phyloP scores from a whole-genome alignment of 2,888 invertebrate species.

The Uloborus plumipes region DNA sequence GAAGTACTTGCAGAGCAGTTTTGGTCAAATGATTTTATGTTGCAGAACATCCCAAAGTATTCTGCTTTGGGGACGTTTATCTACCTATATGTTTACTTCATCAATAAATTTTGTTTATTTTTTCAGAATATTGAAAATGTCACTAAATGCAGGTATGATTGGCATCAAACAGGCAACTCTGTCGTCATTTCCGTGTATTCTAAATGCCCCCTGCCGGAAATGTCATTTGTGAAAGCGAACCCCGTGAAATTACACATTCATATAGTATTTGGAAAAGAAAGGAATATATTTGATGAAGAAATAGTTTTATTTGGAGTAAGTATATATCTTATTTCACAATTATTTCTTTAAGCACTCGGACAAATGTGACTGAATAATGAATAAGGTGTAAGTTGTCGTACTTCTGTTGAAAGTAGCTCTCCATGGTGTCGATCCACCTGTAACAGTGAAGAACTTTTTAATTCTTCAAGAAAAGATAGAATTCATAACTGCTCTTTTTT shows the following conservation, averaged over 20 bases:
- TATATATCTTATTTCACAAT: conserved; percentile 65
- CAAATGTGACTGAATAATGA: neutral
- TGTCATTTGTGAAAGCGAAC: conserved; percentile 84
- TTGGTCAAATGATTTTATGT: no score
- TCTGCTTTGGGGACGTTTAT: no score
- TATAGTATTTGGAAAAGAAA: conserved; percentile 83
- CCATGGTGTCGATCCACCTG: no score
- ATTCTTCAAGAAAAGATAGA: no score
- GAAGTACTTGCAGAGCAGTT: no score
- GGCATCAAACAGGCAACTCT: conserved; percentile 91
- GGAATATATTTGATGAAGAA: conserved; percentile 81
- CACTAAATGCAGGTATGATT: conserved; percentile 85
- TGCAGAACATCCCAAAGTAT: no score
- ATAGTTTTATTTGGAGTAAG: conserved; percentile 86
- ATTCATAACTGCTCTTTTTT: no score
- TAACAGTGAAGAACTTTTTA: no score
- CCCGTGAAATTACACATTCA: conserved; percentile 83
- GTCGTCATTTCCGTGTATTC: conserved; percentile 91
- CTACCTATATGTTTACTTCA: neutral
- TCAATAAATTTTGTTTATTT: neutral
- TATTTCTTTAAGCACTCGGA: no score
- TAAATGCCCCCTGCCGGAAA: conserved; percentile 86
- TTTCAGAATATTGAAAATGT: conserved; percentile 44
- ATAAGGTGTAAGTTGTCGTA: neutral
- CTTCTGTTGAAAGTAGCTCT: neutral